phyloP scores from a whole-genome alignment of 2,888 invertebrate genomes.

The Thumatha senex region DNA sequence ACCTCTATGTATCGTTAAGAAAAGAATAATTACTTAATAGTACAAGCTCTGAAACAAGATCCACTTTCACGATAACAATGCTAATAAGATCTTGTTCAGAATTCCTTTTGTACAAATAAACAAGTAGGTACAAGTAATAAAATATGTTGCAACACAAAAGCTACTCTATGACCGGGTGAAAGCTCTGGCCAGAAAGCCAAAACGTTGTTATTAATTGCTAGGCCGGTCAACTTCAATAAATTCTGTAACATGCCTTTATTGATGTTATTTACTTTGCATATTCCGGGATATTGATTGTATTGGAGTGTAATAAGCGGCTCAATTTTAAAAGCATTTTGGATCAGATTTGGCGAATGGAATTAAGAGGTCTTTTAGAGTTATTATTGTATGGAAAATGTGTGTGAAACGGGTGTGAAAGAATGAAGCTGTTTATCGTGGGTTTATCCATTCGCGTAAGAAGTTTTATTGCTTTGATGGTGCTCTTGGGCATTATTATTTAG shows the following conservation, averaged over 20 bases:
- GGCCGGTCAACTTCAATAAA: slow-evolving; percentile 35
- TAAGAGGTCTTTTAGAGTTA: slow-evolving; percentile 20
- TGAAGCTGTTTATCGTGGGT: slow-evolving; percentile 19
- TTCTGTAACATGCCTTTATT: slow-evolving; percentile 34
- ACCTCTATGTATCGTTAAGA: no score
- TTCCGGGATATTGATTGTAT: slow-evolving; percentile 31
- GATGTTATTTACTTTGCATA: slow-evolving; percentile 36
- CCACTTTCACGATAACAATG: no score
- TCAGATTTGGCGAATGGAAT: slow-evolving; percentile 10
- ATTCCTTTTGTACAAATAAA: not conserved
- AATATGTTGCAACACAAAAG: slow-evolving; percentile 19
- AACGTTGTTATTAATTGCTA: slow-evolving; percentile 34
- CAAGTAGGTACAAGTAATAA: slow-evolving; percentile 11
- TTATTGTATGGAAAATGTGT: slow-evolving; percentile 18
- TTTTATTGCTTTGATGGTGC: no score
- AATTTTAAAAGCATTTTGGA: slow-evolving; percentile 27
- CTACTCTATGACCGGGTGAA: slow-evolving; percentile 8
- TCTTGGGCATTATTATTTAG: no score
- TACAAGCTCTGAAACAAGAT: no score
- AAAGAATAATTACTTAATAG: no score
- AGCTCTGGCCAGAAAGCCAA: slow-evolving; percentile 16
- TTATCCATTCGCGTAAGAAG: not conserved
- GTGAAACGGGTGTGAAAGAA: slow-evolving; percentile 19
- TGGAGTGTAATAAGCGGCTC: slow-evolving; percentile 27
- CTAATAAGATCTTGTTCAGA: no score